Evolutionary conservation across 2,888 invertebrate species (phyloP), one percentile per base, ranked within the genome.

Genomic region (Xylota sylvarum): DNA sequence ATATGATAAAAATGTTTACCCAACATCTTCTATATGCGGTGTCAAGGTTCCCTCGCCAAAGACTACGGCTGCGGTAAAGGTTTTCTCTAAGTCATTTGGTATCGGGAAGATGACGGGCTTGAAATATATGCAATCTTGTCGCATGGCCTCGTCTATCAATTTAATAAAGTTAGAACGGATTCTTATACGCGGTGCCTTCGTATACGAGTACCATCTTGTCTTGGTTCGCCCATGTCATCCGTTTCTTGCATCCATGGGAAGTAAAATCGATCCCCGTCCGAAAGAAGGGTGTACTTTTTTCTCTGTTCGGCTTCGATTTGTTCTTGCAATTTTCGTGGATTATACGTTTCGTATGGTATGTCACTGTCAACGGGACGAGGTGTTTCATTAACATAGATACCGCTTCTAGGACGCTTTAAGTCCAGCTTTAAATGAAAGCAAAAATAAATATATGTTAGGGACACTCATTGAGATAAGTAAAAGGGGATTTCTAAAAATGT

Each of bases 301-400:
- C 91, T 70, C 30, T 89, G 80, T 78, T 91, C 90, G 2, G 86
- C 88, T 37, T 92, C 91, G 7, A 92, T 84, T 17, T 88, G 79
- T 23, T 90, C 88, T 77, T 92, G 92, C 17, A 92, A 80, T n/a
- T 88, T n/a, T 6, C 92, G 90, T 3, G 92, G 92, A 89, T 92
- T 90, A 55, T 92, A 92, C 0, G 88, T 88, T 12, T 89, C 89
- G 32, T 90, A 92, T 0, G 91, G 91, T 27, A 90, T 87, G 5
- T 74, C 78, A 35, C 89, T 67, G 19, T 89, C 90, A 2, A 79
- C 80, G 0, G 90, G 89, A 2, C 90, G 88, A 69, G 90, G 88
- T 1, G 90, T 90, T 84, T 92, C 91, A 76, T 92, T 92, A 2
- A 92, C 52, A 55, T 89, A 91, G 72, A 92, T 89, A 4, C 92